Evolutionary conservation across 2,113 vertebrate species (phyloP), one percentile per base, ranked within the genome.

Genomic region (Fukomys damarensis): DNA sequence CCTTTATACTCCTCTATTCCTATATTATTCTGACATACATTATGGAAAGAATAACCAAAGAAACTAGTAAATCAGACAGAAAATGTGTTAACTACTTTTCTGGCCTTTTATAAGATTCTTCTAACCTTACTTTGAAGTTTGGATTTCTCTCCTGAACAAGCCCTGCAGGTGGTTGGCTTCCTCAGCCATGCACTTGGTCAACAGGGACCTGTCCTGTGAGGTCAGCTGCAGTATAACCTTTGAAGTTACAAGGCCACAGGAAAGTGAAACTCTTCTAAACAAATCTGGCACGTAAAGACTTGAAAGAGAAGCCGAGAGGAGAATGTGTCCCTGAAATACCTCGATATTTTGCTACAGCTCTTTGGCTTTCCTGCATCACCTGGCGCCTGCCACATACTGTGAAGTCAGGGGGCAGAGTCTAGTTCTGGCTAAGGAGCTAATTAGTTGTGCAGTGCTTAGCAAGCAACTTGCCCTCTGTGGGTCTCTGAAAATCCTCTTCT

Each of bases 211-310:
- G 89, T 66, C 52, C 63, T 41, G 3, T 24, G 14, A 35, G 87
- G 92, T 95, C 92, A 96, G 56, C 84, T 95, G 52, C 58, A 88
- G 35, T 5, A 28, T 79, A 72, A 90, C 81, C 46, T 89, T 90
- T n/a, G 13, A 90, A 54, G 61, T 72, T n/a, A 43, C 76, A 66
- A 49, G 63, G 63, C 20, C 38, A n/a, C 41, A 85, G 3, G 12
- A 68, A 80, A 91, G 43, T 1, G 7, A 87, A 94, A 59, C 63
- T 95, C 76, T 85, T 92, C n/a, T 49, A 66, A 63, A 70, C 59
- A 92, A 52, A 58, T 70, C 86, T 54, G n/a, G 52, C 86, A 46
- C 46, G 85, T 46, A 89, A 68, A 89, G 61, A 70, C 70, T 94
- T 92, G 77, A 77, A 68, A 96, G 90, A 85, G 68, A 81, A 41